Percentiles rank a stretch among this genome's conserved stretches.
Evolutionary conservation across 2,888 invertebrate genomes (phyloP).

Genomic region (Drosophila kanekoi): DNA sequence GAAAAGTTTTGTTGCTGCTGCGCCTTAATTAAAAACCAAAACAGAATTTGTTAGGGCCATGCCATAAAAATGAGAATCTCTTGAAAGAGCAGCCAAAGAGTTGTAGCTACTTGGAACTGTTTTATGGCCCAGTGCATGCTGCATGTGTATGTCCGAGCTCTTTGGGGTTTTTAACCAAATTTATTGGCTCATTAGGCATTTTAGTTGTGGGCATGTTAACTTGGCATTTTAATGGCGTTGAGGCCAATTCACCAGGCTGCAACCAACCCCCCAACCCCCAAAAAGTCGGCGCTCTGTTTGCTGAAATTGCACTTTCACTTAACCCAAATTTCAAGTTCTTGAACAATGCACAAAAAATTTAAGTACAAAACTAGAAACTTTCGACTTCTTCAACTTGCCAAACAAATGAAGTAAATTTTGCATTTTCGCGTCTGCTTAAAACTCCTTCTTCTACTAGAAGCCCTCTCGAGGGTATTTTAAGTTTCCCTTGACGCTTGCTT

Average conservation of each 20-base stretch:
- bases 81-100: conserved; percentile 56
- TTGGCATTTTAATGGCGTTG: conserved; percentile 55
- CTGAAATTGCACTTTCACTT: conserved; percentile 67
- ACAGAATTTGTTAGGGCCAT: conserved; percentile 61
- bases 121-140: conserved; percentile 60
- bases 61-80: conserved; percentile 58
- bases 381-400: conserved; percentile 45
- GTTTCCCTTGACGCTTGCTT: too few relatives aligned
- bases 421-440: conserved; percentile 47
- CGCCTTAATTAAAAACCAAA: conserved; percentile 70
- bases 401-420: conserved; percentile 69
- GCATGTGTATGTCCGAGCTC: conserved; percentile 48
- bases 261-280: conserved; percentile 8
- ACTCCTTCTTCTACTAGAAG: not conserved
- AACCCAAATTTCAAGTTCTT: conserved; percentile 55
- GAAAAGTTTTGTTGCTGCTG: conserved; percentile 26
- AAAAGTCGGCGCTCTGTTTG: conserved; percentile 8
- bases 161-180: conserved; percentile 49
- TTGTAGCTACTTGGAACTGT: conserved; percentile 66
- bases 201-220: conserved; percentile 64
- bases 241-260: conserved; percentile 29
- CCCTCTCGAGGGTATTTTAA: not conserved
- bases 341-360: conserved; percentile 33
- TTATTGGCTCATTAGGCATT: conserved; percentile 77
- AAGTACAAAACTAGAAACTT: conserved; percentile 53